Percentiles rank a stretch among this genome's conserved stretches.
phyloP scores from a whole-genome alignment of 1,140 invertebrate genomes.

The Catajapyx aquilonaris region DNA sequence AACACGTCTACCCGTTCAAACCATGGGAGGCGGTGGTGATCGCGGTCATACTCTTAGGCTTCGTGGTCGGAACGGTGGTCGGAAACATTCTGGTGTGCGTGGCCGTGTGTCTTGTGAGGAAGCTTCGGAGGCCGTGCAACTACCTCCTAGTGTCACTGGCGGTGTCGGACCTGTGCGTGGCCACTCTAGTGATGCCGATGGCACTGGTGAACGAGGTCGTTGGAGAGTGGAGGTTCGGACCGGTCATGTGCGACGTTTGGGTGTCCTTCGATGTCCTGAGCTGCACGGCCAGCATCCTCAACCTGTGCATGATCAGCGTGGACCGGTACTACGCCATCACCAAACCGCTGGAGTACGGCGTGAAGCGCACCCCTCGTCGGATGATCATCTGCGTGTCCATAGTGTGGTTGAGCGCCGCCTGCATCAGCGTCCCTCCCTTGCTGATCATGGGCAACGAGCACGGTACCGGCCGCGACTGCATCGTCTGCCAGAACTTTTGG shows the following conservation, averaged over 20 bases:
- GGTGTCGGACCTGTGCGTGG: slow-evolving; percentile 51
- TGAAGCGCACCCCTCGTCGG: slow-evolving; percentile 58
- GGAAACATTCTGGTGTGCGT: slow-evolving; percentile 72
- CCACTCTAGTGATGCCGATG: slow-evolving; percentile 48
- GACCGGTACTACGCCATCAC: slow-evolving; percentile 82
- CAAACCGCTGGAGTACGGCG: slow-evolving; percentile 70
- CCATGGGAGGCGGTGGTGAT: slow-evolving; percentile 39
- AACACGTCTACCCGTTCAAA: slow-evolving; percentile 17
- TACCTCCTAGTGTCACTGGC: slow-evolving; percentile 79
- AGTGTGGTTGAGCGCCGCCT: slow-evolving; percentile 76
- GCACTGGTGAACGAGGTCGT: slow-evolving; percentile 52
- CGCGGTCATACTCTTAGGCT: slow-evolving; percentile 42
- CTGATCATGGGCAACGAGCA: slow-evolving; percentile 75
- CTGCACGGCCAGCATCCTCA: slow-evolving; percentile 79
- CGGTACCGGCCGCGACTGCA: slow-evolving; percentile 37
- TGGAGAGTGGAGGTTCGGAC: slow-evolving; percentile 64
- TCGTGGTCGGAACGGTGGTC: slow-evolving; percentile 59
- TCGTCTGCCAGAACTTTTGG: slow-evolving; percentile 65
- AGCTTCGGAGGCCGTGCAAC: slow-evolving; percentile 62
- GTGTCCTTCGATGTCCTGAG: slow-evolving; percentile 79
- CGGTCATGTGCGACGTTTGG: slow-evolving; percentile 72
- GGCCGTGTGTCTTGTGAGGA: slow-evolving; percentile 67
- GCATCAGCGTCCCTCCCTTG: slow-evolving; percentile 69
- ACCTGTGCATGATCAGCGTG: slow-evolving; percentile 75
- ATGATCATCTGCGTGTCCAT: slow-evolving; percentile 65